Evolutionary conservation across 2,113 vertebrate species (phyloP).

Genomic region (Epinephelus cyanopodus): DNA sequence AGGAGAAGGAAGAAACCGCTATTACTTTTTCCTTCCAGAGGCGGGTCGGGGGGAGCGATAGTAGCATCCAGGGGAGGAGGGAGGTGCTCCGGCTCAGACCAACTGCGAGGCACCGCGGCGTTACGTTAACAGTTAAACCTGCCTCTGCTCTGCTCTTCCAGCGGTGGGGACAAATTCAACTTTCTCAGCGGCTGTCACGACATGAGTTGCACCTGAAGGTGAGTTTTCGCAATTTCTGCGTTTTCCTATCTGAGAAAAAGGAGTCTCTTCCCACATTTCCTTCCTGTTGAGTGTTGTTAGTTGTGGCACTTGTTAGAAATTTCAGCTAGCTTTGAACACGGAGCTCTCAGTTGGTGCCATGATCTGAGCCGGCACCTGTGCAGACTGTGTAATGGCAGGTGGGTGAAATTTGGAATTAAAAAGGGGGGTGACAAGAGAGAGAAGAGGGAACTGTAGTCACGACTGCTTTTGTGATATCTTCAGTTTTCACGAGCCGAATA

Average conservation of each 20-base stretch:
- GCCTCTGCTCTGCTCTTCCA: slow-evolving; percentile 40
- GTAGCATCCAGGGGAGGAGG: slow-evolving; percentile 60
- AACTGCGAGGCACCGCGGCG: slow-evolving; percentile 47
- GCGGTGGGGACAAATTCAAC: slow-evolving; percentile 55
- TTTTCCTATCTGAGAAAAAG: not conserved
- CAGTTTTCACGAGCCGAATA: slow-evolving; percentile 25
- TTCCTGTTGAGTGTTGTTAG: not conserved
- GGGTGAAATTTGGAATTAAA: not conserved
- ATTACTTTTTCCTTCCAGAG: slow-evolving; percentile 68
- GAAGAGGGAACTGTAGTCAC: not conserved
- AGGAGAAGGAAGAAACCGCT: slow-evolving; percentile 65
- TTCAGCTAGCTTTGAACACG: not conserved
- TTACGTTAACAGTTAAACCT: slow-evolving; percentile 13
- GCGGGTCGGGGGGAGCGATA: slow-evolving; percentile 38
- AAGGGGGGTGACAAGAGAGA: not conserved
- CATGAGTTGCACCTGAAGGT: slow-evolving; percentile 59
- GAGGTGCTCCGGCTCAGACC: slow-evolving; percentile 57
- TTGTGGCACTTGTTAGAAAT: slow-evolving; percentile 44
- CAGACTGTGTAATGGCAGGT: slow-evolving; percentile 7
- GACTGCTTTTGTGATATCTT: not conserved
- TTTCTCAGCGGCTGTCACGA: slow-evolving; percentile 54
- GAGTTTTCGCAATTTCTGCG: slow-evolving; percentile 34
- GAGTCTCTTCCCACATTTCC: not conserved
- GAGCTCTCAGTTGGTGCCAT: not conserved
- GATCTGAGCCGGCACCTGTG: slow-evolving; percentile 24